Evolutionary conservation across 2,113 vertebrate species (phyloP), one percentile per base, ranked within the genome.

Genomic region (Zapus hudsonius): DNA sequence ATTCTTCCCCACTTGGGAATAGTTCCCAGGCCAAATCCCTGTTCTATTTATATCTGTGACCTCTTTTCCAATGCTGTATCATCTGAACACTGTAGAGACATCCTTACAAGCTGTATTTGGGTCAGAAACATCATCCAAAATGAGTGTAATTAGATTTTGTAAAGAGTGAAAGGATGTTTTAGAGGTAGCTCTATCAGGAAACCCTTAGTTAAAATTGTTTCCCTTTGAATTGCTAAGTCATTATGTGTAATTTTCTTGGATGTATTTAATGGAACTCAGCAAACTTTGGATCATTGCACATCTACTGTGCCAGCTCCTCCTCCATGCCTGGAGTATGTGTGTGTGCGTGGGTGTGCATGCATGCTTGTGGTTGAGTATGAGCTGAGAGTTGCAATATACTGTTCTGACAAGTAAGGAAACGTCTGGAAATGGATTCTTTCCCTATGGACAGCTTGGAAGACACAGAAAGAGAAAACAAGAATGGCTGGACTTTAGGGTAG

Each of bases 41-140:
- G 55, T 76, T 47, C 91, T 96, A 94, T 96, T 95, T 95, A 89
- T 96, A 94, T 42, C 44, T 52, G 22, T 92, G 86, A 84, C 95
- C 96, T 96, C 87, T 52, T 97, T 97, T 96, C 63, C 19, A 70
- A 4, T 61, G 79, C 89, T 72, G 31, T 83, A 64, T 93, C n/a
- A 86, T 63, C 84, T 75, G 27, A 89, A 72, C 72, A 86, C 78
- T 86, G 19, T 75, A 84, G 63, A 91, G 64, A 47, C 33, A 87
- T 57, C 70, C 76, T 95, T 93, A 74, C 88, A 94, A 72, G 29
- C 86, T 38, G 80, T 89, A 96, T 96, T 91, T 93, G 67, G 94
- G 94, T 95, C 87, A 94, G 82, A 94, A 94, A 61, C 38, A 78
- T 84, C 78, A 92, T 40, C 90, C 66, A 92, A 84, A 92, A 92